Evolutionary conservation across 2,888 invertebrate species (phyloP).

Genomic region (Synanthedon vespiformis): DNA sequence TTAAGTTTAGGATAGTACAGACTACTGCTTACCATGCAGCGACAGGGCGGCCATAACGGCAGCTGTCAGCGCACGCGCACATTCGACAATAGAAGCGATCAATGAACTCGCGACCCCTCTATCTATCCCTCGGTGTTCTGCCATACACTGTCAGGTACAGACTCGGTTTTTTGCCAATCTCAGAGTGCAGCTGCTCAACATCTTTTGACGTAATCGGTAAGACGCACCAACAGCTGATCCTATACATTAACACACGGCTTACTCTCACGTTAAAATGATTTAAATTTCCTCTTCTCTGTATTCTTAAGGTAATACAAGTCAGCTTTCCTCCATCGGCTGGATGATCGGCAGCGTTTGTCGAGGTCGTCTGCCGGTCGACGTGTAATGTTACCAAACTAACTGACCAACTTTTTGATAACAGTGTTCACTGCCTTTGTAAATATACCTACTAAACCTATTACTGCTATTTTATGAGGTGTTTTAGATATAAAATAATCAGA

Average conservation of each 20-base stretch:
- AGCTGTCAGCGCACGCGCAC: conserved; percentile 64
- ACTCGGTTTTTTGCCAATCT: conserved; percentile 8
- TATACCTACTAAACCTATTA: no score
- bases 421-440: no score
- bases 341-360: no score
- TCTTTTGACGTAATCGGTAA: conserved; percentile 3
- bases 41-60: conserved; percentile 31
- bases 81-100: conserved; percentile 52
- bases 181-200: conserved; percentile 2
- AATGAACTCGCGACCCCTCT: conserved; percentile 54
- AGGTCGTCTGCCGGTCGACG: no score
- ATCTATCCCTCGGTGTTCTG: conserved; percentile 19
- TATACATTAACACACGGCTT: neutral
- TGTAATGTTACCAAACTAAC: no score
- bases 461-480: no score
- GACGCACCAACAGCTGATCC: conserved; percentile 5
- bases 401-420: no score
- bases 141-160: conserved; percentile 28
- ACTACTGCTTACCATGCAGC: conserved; percentile 31
- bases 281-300: no score
- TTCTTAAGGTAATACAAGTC: no score
- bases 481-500: no score
- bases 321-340: no score
- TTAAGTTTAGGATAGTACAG: conserved; percentile 13
- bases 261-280: no score